Evolutionary conservation across 2,888 invertebrate genomes (phyloP), one percentile per base, ranked within the genome.

Genomic region (Harpagoxenus sublaevis): DNA sequence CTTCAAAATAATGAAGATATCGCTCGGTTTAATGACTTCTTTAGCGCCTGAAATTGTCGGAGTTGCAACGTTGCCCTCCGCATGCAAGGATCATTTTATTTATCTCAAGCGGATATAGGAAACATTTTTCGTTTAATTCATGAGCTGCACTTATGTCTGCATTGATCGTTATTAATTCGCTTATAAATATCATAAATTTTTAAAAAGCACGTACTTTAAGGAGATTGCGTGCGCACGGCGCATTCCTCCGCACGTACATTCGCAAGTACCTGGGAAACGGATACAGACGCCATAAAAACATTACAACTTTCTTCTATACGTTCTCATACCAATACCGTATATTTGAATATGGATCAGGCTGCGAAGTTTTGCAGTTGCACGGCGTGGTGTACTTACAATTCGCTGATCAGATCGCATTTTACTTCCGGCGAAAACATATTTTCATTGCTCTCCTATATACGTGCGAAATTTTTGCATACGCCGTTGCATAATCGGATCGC

Each of bases 301-400:
- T 89, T 87, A 87, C 51, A n/a, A 77, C 82, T 89, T 88, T 85
- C 87, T 79, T 39, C 31, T 45, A 23, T 2, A 18, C 28, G 23
- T 23, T 55, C 31, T 45, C 65, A 12, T 8, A 8, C 57, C 8
- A 60, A 12, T 39, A 23, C n/a, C 78, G 57, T 79, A 75, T 79
- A 71, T 89, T 70, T 51, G 71, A 57, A 65, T 66, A 51, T 35
- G 48, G 48, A 66, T 70, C 35, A 15, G 45, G 10, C 28, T 45
- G 55, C 9, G 10, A 62, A 71, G 82, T 84, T 86, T 65, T 74
- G 84, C 51, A 28, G 55, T 35, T 42, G 39, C n/a, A 51, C 18
- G 39, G 28, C 45, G n/a, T 66, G n/a, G n/a, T 57, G 39, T 79
- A 48, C 23, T 23, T 23, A 23, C 60, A 28, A 42, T 51, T 81